These are phyloP conservation scores for Phymatocera aterrima DNA, from an alignment of 2,888 invertebrate genomes.

Conservation along the genomic window DNA sequence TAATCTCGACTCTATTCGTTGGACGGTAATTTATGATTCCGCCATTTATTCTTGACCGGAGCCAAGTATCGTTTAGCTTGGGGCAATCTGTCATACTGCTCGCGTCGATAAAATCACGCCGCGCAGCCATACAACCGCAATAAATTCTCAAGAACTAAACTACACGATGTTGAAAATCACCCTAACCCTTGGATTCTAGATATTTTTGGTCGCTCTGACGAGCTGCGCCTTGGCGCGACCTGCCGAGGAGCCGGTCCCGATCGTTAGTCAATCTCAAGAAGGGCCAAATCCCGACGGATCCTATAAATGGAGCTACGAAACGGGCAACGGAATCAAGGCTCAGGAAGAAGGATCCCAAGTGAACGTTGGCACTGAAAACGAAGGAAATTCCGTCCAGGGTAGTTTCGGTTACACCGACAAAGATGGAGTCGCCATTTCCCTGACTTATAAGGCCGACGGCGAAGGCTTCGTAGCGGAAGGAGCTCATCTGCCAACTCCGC, in stretches of 20 bases:
- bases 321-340: conserved; percentile 74
- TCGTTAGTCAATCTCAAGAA: conserved; percentile 65
- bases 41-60: neutral
- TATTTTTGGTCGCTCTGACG: conserved; percentile 59
- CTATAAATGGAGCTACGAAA: conserved; percentile 72
- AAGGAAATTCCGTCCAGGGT: conserved; percentile 69
- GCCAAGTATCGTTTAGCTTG: neutral
- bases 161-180: neutral
- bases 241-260: conserved; percentile 64
- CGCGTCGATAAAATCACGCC: neutral
- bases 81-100: neutral
- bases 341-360: conserved; percentile 71
- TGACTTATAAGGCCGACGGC: conserved; percentile 73
- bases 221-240: conserved; percentile 55
- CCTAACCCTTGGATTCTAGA: conserved; percentile 50
- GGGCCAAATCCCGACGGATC: conserved; percentile 71
- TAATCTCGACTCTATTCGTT: conserved; percentile 9
- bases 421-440: conserved; percentile 70
- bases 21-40: conserved; percentile 8
- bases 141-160: neutral
- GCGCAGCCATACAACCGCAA: neutral
- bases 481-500: conserved; percentile 72
- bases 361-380: conserved; percentile 67
- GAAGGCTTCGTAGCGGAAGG: conserved; percentile 73
- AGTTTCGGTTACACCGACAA: conserved; percentile 70